Conservation (phyloP, 1,140 invertebrate genomes). For the Caenorhabditis inopinata region DNA sequence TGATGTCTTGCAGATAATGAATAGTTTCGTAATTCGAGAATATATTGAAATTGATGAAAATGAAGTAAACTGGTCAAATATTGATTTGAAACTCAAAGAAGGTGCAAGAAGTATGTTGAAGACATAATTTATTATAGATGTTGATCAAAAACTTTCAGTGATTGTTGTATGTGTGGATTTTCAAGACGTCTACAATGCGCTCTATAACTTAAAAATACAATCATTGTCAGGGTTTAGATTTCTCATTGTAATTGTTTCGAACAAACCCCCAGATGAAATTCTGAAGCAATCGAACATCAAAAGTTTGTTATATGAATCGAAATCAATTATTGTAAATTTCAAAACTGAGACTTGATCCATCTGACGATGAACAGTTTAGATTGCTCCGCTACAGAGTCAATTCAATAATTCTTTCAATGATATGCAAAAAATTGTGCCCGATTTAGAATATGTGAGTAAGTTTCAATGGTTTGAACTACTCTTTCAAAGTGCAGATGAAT, state of each 20-base stretch:
- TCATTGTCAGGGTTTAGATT: not conserved
- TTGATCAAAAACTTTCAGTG: too few species aligned
- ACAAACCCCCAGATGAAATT: not conserved
- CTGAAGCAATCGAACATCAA: not conserved
- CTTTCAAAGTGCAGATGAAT: too few species aligned
- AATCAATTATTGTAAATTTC: not conserved
- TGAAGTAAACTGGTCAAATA: not conserved
- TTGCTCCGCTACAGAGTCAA: not conserved
- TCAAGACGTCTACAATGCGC: not conserved
- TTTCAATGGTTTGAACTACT: not conserved
- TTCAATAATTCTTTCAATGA: not conserved
- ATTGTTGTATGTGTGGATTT: conserved; percentile 4
- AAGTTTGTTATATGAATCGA: not conserved
- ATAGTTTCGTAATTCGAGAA: not conserved
- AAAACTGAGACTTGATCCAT: too few species aligned
- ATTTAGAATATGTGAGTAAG: not conserved
- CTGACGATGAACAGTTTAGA: too few species aligned
- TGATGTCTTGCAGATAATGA: not conserved
- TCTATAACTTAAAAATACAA: not conserved
- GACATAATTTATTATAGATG: too few species aligned
- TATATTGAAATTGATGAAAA: conserved; percentile 9
- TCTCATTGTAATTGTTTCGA: not conserved
- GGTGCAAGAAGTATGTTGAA: not conserved
- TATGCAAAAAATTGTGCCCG: not conserved
- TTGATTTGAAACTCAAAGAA: not conserved